Base-by-base conservation (phyloP, 2,113 vertebrate species). In the Strigops habroptila region DNA sequence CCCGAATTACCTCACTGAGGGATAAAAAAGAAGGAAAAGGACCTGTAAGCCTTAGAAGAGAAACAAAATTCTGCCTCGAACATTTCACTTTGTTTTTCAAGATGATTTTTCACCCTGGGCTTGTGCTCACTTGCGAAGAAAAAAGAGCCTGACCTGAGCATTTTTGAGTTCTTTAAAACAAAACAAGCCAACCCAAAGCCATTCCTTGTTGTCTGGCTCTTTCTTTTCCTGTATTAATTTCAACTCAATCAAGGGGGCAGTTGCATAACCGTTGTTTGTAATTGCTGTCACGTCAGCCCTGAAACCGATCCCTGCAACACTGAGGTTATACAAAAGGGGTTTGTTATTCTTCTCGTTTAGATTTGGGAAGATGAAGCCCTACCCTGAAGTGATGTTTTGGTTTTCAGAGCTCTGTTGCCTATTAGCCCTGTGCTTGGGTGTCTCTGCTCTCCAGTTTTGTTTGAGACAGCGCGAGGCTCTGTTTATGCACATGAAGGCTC, bases 191-290 rank as follows among this genome's bases (percentile, higher is more conserved):
- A 89, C 71, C 59, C 83, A 37, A 76, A 79, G 59, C 90, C 70
- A 69, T 57, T 80, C 69, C 52, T 95, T 82, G 75, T 41, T 71
- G 60, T 57, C 82, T 96, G 93, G 78, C 95, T 88, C 76, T 69
- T 88, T 76, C 78, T 39, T 60, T 44, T 67, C 64, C 82, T 31
- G 51, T 97, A 96, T 95, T 94, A 90, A 95, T 96, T 96, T 95
- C 95, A 83, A 53, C 84, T 91, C 95, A 78, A 90, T 95, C 96
- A 90, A 89, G 2, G 31, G 94, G 92, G 80, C 74, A 11, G 92
- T 96, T 97, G 94, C 82, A 44, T 96, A 97, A 97, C 92, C 28
- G 46, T 51, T 96, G 96, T 96, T 97, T 97, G 70, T 77, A 96
- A 97, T 91, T 91, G 95, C 84, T 88, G 84, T 96, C 97, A 96